Evolutionary conservation across 1,140 invertebrate species (phyloP).

Genomic region (Cepaea nemoralis): DNA sequence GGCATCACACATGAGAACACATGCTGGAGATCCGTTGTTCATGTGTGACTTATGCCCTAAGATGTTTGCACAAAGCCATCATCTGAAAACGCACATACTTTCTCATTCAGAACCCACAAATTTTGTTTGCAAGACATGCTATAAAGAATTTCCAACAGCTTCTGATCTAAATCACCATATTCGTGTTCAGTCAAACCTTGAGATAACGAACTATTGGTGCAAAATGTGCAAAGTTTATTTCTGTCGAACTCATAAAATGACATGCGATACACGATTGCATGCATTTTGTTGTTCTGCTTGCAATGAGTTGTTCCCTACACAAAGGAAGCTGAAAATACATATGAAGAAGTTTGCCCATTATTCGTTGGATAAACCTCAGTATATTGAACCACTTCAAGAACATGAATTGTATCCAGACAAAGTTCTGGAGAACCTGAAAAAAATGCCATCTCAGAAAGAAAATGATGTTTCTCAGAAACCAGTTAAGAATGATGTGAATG

Average conservation of each 20-base stretch:
- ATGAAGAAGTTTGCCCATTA: conserved; percentile 39
- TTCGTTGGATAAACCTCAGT: conserved; percentile 18
- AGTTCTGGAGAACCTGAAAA: background rate
- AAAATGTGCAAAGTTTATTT: conserved; percentile 38
- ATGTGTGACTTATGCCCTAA: conserved; percentile 40
- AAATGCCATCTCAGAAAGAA: conserved; percentile 8
- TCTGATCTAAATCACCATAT: conserved; percentile 29
- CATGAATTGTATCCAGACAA: conserved; percentile 28
- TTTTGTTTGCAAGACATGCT: conserved; percentile 37
- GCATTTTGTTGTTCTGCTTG: conserved; percentile 32
- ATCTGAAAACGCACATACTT: conserved; percentile 40
- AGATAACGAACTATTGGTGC: conserved; percentile 31
- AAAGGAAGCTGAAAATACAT: conserved; percentile 36
- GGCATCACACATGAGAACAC: conserved; percentile 35
- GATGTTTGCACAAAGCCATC: conserved; percentile 41
- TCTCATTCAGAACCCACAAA: conserved; percentile 36
- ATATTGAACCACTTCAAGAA: conserved; percentile 26
- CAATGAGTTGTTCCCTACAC: conserved; percentile 38
- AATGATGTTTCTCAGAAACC: background rate
- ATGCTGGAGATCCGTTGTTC: conserved; percentile 28
- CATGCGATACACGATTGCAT: conserved; percentile 13
- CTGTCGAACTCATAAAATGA: conserved; percentile 4
- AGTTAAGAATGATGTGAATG: background rate
- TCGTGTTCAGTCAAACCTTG: conserved; percentile 18
- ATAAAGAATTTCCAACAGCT: conserved; percentile 21